Evolutionary conservation across 2,797 vertebrate species (phyloP).

Genomic region (Choloepus didactylus): DNA sequence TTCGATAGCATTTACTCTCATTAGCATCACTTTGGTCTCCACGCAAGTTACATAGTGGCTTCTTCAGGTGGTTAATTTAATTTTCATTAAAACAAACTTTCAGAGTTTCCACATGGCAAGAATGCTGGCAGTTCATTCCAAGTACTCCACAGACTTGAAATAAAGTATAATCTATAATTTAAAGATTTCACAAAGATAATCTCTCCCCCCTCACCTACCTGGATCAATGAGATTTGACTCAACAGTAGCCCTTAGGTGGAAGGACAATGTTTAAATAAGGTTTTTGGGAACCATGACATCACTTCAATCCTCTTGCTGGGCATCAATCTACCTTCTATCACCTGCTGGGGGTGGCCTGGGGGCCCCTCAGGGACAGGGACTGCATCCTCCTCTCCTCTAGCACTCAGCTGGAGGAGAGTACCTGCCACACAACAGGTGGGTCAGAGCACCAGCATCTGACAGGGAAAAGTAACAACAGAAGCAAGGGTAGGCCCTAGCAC

Average conservation of each 20-base stretch:
- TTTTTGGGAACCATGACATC: background rate
- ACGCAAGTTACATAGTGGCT: background rate
- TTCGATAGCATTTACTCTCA: background rate
- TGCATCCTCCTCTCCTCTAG: background rate
- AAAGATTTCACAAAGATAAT: background rate
- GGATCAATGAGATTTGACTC: background rate
- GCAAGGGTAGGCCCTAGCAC: background rate
- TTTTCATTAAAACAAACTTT: background rate
- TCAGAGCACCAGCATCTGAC: background rate
- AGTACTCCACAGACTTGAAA: background rate
- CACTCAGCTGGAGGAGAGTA: background rate
- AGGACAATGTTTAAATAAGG: background rate
- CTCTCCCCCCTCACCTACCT: background rate
- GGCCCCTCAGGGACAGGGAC: background rate
- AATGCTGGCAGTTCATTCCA: background rate
- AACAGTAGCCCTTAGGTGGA: background rate
- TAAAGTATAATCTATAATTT: background rate
- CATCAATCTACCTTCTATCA: background rate
- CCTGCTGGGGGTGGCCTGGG: background rate
- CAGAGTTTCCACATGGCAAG: background rate
- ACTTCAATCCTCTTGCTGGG: background rate
- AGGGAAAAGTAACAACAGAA: background rate
- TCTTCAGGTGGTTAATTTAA: background rate
- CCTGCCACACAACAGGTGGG: background rate
- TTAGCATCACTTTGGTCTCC: background rate